Base-by-base conservation (phyloP, 2,113 vertebrate species). In the Trochalopteron elliotii region DNA sequence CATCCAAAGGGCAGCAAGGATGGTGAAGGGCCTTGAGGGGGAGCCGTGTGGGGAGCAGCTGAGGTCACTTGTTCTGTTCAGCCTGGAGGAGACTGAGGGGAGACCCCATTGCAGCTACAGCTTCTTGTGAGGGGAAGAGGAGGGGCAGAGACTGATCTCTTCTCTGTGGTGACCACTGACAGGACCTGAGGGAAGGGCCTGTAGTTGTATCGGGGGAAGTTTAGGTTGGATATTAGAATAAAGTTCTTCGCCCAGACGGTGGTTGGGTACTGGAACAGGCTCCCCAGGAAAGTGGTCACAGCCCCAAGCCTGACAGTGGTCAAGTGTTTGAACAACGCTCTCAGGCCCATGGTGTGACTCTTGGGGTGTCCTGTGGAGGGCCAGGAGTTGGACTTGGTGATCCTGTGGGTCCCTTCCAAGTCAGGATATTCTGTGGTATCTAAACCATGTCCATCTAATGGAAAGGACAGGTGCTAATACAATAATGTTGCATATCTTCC, bases 331-430 rank as follows among this genome's bases (percentile, higher is more conserved):
- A 14, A 37, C 14, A 42, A 8, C 11, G 4, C 16, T 25, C 5
- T 44, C 5, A 3, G 9, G 31, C 17, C 2, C 25, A 4, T 6
- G 31, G 11, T 31, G 21, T 22, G 3, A 18, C 9, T 75, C 37
- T 31, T 52, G 53, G 5, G 37, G 11, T 31, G 27, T 44, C 11
- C 12, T 27, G 14, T 37, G 33, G 17, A 15, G 11, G 27, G 27
- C 5, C 5, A 22, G 25, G 33, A 44, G 22, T 2, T 59, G 21
- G 31, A 37, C 9, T 76, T 1, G 0, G 4, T 42, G 44, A 37
- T 44, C 18, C 21, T 35, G 13, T 59, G 44, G 3, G 3, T 31
- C 13, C 16, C 21, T 67, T 31, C 37, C 11, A 21, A 2, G 7
- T 40, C 35, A 35, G 61, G 3, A 18, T 13, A 59, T 27, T 76